Base-by-base conservation (phyloP, 2,888 invertebrate species). In the Trichogramma evanescens region DNA sequence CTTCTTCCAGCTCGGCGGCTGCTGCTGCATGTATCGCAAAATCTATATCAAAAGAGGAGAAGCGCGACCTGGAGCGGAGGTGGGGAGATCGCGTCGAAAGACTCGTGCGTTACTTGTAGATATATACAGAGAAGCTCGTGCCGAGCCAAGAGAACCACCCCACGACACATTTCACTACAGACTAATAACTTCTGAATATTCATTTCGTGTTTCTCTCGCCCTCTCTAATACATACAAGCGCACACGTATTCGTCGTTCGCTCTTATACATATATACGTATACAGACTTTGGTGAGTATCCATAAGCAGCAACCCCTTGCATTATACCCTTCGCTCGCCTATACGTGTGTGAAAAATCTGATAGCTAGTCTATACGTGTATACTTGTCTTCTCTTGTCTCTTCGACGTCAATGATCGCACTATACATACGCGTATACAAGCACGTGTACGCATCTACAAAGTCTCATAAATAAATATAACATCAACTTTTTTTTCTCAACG, bases 111-210 rank as follows among this genome's bases (percentile, higher is more conserved):
- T 26, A 26, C 26, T 26, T 26, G 26, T 26, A 26, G 26, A 26
- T 26, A 26, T 26, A 26, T 26, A 26, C 26, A 26, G 65, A 54
- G 63, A 53, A 50, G 58, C 56, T 56, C 41, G 55, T 42, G 70
- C 65, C 66, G 65, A 69, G 63, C 62, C 68, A 70, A 71, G 74
- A 74, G 74, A 75, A 71, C 72, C 71, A 71, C 73, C 71, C 71
- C 72, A 73, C 75, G 76, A 77, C 77, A 77, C 76, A 77, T 77
- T 76, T 77, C 76, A 76, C 76, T 76, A 73, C 74, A 76, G 76
- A 77, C 77, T 77, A 77, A 77, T 77, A 77, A 77, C 77, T 77
- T 76, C 74, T 77, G 76, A 77, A 77, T 77, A 77, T 77, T 77
- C 77, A 77, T 77, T 77, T 77, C 76, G 74, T 74, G 77, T 76